Conservation (phyloP, 2,888 invertebrate genomes). For the Philaethria dido region DNA sequence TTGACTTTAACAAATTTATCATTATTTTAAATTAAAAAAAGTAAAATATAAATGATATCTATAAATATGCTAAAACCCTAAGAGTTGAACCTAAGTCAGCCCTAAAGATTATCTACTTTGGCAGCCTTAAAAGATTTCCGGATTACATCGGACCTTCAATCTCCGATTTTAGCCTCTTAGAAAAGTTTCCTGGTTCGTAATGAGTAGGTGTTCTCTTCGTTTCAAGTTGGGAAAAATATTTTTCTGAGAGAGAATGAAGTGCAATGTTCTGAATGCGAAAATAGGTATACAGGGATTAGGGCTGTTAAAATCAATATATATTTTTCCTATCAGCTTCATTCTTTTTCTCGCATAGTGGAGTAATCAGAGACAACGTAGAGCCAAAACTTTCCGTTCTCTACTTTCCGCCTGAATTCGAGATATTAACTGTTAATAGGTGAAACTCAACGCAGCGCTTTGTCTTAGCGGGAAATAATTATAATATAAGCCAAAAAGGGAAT, state of each 20-base stretch:
- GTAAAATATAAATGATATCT: background rate
- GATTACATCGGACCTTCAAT: constrained; percentile 55
- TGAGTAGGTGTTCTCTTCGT: constrained; percentile 35
- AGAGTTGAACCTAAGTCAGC: constrained; percentile 44
- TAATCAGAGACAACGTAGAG: no score
- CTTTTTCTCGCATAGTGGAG: no score
- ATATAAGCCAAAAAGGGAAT: no score
- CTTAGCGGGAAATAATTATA: no score
- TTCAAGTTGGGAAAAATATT: constrained; percentile 36
- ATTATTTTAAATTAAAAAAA: background rate
- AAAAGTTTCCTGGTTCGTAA: constrained; percentile 36
- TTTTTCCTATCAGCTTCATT: no score
- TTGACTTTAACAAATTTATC: no score
- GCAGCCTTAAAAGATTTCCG: constrained; percentile 63
- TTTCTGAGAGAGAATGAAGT: constrained; percentile 35
- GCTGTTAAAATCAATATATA: background rate
- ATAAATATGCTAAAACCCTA: constrained; percentile 14
- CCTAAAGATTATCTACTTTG: constrained; percentile 58
- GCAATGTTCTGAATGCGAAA: constrained; percentile 37
- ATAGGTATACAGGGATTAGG: constrained; percentile 34
- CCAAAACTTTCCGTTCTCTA: no score
- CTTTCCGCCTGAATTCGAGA: no score
- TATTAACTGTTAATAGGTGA: no score
- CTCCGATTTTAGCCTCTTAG: constrained; percentile 51
- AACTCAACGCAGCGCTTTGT: no score